Conservation (phyloP, 2,113 vertebrate species). For the Istiophorus platypterus region DNA sequence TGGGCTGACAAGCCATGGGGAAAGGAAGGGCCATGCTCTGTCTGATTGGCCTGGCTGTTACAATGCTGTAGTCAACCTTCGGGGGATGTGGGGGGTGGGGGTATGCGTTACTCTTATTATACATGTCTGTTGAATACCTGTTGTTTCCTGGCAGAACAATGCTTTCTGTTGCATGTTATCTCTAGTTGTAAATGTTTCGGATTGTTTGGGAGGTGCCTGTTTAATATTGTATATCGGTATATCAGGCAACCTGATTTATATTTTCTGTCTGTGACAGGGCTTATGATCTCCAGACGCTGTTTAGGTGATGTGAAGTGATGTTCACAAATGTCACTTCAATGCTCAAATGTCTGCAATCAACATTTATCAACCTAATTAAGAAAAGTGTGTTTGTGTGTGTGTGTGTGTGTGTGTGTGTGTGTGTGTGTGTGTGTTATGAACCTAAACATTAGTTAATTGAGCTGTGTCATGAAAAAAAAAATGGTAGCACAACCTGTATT, state of each 20-base stretch:
- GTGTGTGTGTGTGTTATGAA: too few relatives aligned
- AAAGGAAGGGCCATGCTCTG: slow-evolving; percentile 28
- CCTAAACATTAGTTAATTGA: neutral
- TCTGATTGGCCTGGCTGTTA: slow-evolving; percentile 32
- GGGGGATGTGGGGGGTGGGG: too few relatives aligned
- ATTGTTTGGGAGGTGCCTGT: neutral
- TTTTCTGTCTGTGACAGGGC: neutral
- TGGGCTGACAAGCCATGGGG: slow-evolving; percentile 28
- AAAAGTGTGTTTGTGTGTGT: too few relatives aligned
- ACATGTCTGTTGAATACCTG: neutral
- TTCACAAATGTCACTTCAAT: too few relatives aligned
- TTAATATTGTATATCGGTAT: neutral
- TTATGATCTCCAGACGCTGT: too few relatives aligned
- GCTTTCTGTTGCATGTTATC: neutral
- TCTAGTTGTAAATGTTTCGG: neutral
- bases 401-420: too few relatives aligned
- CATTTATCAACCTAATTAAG: neutral
- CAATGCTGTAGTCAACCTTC: neutral
- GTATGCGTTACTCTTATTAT: neutral
- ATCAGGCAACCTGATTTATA: too few relatives aligned
- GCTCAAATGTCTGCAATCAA: neutral
- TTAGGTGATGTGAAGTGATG: neutral
- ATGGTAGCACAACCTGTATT: neutral
- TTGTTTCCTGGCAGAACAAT: slow-evolving; percentile 3
- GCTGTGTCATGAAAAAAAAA: neutral